Evolutionary conservation across 2,797 vertebrate species (phyloP), one percentile per base, ranked within the genome.

Genomic region (Gambelia wislizenii): DNA sequence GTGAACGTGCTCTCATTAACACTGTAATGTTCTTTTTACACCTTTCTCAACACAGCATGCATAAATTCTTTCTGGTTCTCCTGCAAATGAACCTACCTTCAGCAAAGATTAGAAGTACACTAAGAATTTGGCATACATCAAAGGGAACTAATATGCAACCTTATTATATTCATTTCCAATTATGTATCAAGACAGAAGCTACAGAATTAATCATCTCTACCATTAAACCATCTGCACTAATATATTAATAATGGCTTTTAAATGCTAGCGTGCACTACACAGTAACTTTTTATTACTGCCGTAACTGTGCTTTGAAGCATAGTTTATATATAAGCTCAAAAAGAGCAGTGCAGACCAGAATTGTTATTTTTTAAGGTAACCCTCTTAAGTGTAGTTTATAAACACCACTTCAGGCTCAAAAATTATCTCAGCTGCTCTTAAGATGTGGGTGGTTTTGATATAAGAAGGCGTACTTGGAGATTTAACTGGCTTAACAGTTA

Each of bases 331-430:
- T 49, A 81, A 49, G 79, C 16, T 90, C 90, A 83, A 91, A 93
- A 94, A 86, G 49, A 61, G 39, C 59, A 67, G 80, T 44, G 49
- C 39, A 91, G 88, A 67, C 83, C 87, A 92, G 76, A 94, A n/a
- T 89, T 16, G 90, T 89, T 67, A 9, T 67, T 67, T 33, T 67
- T 93, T 42, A 49, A 72, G 82, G 67, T 81, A 56, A 70, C 13
- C 92, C 64, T 83, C 86, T 30, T 87, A 91, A 91, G 89, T 88
- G 84, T 83, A 89, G 44, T 79, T 92, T 88, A 74, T 87, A 90
- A 95, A 83, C 72, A 72, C 5, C 69, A 4, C 74, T 52, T 0
- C 0, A 92, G 49, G 74, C 88, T 74, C 36, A 91, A 39, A 89
- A 0, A 2, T 20, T 72, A 80, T 61, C 52, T 44, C 14, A 59